Evolutionary conservation across 2,888 invertebrate species (phyloP).

Genomic region (Lomographa bimaculata): DNA sequence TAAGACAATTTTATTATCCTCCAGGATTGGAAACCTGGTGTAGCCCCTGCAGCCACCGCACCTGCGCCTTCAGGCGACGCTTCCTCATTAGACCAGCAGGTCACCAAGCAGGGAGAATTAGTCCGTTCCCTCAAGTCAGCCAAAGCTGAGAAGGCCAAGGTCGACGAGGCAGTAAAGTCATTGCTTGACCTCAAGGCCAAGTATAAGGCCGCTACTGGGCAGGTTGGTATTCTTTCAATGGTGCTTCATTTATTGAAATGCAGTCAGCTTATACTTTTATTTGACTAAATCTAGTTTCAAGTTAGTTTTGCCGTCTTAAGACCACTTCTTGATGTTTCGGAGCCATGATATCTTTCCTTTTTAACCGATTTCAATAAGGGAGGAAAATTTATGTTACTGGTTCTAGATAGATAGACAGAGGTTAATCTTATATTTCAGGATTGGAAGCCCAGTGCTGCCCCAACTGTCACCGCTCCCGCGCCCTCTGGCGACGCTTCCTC

Average conservation of each 20-base stretch:
- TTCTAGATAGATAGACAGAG: too few species aligned
- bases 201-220: constrained; percentile 82
- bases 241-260: too few species aligned
- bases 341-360: too few species aligned
- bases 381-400: too few species aligned
- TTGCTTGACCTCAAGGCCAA: constrained; percentile 87
- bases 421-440: too few species aligned
- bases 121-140: constrained; percentile 87
- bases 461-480: constrained; percentile 28
- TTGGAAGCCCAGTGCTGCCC: constrained; percentile 48
- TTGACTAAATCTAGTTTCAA: too few species aligned
- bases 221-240: too few species aligned
- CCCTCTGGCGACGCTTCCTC: constrained; percentile 31
- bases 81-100: constrained; percentile 43
- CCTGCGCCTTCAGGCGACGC: constrained; percentile 32
- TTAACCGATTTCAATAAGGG: too few species aligned
- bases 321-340: too few species aligned
- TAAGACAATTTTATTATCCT: too few species aligned
- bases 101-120: constrained; percentile 85
- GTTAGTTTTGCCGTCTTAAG: too few species aligned
- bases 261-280: too few species aligned
- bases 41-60: constrained; percentile 29
- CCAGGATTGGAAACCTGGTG: constrained; percentile 54
- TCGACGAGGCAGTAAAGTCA: constrained; percentile 66
- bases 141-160: constrained; percentile 84